Conservation (phyloP, 2,888 invertebrate genomes). For the Pyrrhia umbra region DNA sequence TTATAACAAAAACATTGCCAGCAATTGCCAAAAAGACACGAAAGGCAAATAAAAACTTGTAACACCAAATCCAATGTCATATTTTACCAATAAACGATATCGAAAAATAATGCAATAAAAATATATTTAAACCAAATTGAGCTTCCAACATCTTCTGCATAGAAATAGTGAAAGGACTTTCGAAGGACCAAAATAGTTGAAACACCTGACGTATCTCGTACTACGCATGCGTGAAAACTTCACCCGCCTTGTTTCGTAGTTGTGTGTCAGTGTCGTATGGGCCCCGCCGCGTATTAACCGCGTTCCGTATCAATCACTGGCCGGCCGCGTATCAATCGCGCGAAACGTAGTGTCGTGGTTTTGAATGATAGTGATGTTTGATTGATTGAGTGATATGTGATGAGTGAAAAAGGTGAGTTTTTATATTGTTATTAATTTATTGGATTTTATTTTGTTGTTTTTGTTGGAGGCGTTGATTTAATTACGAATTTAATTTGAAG, state of each 20-base stretch:
- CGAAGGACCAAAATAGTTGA: constrained; percentile 72
- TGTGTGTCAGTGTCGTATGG: constrained; percentile 74
- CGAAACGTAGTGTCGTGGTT: constrained; percentile 56
- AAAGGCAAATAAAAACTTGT: neutral
- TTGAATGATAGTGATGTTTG: constrained; percentile 47
- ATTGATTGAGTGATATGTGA: constrained; percentile 49
- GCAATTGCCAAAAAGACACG: neutral
- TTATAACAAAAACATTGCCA: neutral
- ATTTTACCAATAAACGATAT: constrained; percentile 1
- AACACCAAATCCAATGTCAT: neutral
- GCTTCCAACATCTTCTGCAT: constrained; percentile 19
- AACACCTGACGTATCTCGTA: constrained; percentile 65
- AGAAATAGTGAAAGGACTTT: constrained; percentile 65
- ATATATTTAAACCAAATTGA: constrained; percentile 19
- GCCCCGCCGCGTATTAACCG: constrained; percentile 63
- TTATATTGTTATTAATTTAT: neutral
- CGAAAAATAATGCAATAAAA: constrained; percentile 12
- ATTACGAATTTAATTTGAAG: constrained; percentile 13
- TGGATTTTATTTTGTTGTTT: neutral
- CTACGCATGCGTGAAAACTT: constrained; percentile 81
- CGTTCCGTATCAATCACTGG: constrained; percentile 47
- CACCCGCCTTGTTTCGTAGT: constrained; percentile 69
- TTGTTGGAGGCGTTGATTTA: neutral
- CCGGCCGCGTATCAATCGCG: constrained; percentile 54
- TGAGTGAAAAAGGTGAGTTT: constrained; percentile 52